Evolutionary conservation across 1,140 invertebrate genomes (phyloP).

Genomic region (Zaprionus kolodkinae): DNA sequence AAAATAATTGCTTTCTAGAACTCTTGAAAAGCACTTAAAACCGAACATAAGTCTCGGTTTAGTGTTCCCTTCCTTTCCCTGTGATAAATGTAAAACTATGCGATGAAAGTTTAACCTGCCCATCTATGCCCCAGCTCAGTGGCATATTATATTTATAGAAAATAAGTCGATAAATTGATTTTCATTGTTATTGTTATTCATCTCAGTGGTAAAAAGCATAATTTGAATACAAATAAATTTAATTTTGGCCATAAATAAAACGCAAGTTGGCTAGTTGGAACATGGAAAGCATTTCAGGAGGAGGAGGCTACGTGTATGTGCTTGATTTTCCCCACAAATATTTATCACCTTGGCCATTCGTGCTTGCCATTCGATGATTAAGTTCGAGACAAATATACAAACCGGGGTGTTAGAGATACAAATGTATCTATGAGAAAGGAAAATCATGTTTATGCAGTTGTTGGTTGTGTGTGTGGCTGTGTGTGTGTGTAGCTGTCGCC

Average conservation of each 20-base stretch:
- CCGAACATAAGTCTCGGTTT: neutral
- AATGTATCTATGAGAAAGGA: slow-evolving; percentile 38
- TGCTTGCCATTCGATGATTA: slow-evolving; percentile 23
- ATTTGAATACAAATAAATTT: slow-evolving; percentile 18
- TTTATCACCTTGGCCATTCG: slow-evolving; percentile 26
- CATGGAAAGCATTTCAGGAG: slow-evolving; percentile 1
- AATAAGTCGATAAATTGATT: slow-evolving; percentile 9
- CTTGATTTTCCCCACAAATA: slow-evolving; percentile 25
- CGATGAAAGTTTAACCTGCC: neutral
- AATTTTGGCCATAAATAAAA: neutral
- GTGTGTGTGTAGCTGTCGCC: slow-evolving; percentile 32
- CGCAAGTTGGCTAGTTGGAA: neutral
- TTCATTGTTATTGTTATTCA: slow-evolving; percentile 1
- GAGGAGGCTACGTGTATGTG: slow-evolving; percentile 14
- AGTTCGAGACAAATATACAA: neutral
- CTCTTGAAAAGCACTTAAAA: neutral
- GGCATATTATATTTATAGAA: slow-evolving; percentile 4
- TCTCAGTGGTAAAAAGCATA: slow-evolving; percentile 8
- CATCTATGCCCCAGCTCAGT: neutral
- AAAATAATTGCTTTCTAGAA: neutral
- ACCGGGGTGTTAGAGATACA: slow-evolving; percentile 37
- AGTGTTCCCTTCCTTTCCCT: neutral
- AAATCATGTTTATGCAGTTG: slow-evolving; percentile 74
- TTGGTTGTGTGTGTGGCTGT: slow-evolving; percentile 21
- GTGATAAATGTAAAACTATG: neutral